Conservation (phyloP, 2,888 invertebrate genomes). For the Cephus nigrinus region DNA sequence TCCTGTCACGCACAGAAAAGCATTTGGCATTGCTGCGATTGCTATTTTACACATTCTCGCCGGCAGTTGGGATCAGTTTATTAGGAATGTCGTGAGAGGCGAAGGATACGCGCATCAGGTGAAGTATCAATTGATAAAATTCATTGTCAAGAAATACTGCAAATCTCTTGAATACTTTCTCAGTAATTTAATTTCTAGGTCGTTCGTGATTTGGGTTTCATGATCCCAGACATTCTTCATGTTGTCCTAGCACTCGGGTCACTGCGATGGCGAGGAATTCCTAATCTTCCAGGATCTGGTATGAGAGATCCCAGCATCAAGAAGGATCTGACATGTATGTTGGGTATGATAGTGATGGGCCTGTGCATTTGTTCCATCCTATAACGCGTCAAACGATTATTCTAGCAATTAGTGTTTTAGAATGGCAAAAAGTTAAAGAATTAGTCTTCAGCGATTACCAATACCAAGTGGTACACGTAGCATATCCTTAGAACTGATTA, state of each 20-base stretch:
- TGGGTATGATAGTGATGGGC: conserved; percentile 55
- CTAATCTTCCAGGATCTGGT: conserved; percentile 51
- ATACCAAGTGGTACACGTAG: background rate
- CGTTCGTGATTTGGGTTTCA: conserved; percentile 75
- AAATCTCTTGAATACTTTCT: conserved; percentile 20
- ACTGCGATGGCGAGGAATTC: conserved; percentile 55
- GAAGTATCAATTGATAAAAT: conserved; percentile 17
- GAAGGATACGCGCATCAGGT: conserved; percentile 77
- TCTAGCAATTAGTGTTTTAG: background rate
- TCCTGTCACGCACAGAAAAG: conserved; percentile 69
- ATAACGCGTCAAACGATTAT: conserved; percentile 26
- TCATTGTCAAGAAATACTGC: conserved; percentile 3
- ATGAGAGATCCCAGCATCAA: conserved; percentile 50
- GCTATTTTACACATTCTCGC: conserved; percentile 73
- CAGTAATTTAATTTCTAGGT: conserved; percentile 59
- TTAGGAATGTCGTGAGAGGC: conserved; percentile 73
- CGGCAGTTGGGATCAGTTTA: conserved; percentile 75
- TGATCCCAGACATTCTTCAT: conserved; percentile 76
- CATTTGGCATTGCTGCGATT: conserved; percentile 72
- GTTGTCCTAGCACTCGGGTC: conserved; percentile 71
- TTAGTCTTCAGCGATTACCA: too few relatives aligned
- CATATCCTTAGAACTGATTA: background rate
- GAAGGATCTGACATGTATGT: conserved; percentile 56
- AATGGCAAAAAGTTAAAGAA: background rate
- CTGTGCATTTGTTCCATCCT: conserved; percentile 56